A percentile compares a stretch with the other conserved stretches of the same genome.
phyloP scores from a whole-genome alignment of 2,113 vertebrate species.

The Bettongia penicillata region DNA sequence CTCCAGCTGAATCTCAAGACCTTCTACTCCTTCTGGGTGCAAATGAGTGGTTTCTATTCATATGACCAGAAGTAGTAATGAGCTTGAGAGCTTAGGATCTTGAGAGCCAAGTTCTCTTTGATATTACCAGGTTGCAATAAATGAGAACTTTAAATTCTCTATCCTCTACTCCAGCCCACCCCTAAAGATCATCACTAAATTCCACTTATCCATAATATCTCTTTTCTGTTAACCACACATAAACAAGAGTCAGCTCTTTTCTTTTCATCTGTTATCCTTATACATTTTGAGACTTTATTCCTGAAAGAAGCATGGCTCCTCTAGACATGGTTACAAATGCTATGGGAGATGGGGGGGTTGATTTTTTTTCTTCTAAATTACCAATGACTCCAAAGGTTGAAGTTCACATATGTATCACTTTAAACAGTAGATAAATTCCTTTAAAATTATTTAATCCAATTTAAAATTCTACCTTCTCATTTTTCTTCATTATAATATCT shows the following conservation, averaged over 20 bases:
- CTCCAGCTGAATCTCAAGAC: no score
- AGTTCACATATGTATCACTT: background rate
- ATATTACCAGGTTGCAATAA: background rate
- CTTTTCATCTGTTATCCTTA: background rate
- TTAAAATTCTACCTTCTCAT: background rate
- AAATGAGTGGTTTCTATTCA: no score
- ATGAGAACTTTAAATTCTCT: background rate
- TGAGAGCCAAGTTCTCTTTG: no score
- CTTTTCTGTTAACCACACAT: background rate
- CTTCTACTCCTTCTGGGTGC: no score
- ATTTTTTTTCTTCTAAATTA: background rate
- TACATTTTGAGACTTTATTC: background rate
- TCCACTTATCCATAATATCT: background rate
- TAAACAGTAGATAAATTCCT: background rate
- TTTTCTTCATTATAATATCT: constrained; percentile 3
- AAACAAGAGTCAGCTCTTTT: background rate
- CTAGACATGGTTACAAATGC: background rate
- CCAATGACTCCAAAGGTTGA: background rate
- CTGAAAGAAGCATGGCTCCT: background rate
- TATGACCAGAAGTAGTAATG: no score
- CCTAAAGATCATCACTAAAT: background rate
- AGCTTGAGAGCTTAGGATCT: no score
- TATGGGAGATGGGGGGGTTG: background rate
- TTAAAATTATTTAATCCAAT: background rate
- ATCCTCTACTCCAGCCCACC: background rate